Base-by-base conservation (phyloP, 2,888 invertebrate genomes). In the Harpalus rubripes region DNA sequence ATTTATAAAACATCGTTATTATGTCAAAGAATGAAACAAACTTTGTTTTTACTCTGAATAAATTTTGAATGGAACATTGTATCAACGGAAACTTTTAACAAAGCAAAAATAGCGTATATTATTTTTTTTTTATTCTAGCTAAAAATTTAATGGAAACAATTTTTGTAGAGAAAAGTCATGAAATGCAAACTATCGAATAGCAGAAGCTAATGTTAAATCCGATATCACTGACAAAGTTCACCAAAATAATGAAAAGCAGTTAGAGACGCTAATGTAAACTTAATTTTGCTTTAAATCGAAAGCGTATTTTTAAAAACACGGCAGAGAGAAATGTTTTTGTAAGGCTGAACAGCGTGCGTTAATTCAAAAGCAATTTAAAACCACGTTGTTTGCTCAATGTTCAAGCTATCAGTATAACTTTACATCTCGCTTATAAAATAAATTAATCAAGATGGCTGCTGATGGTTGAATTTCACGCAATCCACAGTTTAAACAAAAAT, bases 361-460 rank as follows among this genome's bases (percentile, higher is more conserved):
- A 68, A 68, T 68, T 39, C 68, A 26, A 68, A 68, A 68, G 68
- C 68, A 68, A 68, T 68, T 68, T 68, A 68, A 68, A 68, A 68
- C 32, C 32, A 32, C 39, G 32, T 68, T 68, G 68, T 68, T 68
- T 68, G 68, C 15, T 68, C 68, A 68, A 39, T 39, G 68, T 39
- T 39, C 15, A n/a, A n/a, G 32, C 68, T 68, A 68, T 68, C 68
- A 68, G 68, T 68, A 68, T 39, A 32, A 39, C 68, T 32, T 68
- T 68, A 68, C 68, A 68, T 68, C 68, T 68, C 39, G 68, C 68
- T 68, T 68, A 68, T 68, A 68, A 74, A 74, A 22, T 74, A 52
- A 74, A 74, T 74, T 74, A 74, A 52, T 74, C 74, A 74, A 74
- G 74, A 74, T 52, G 74, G 52, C 74, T 32, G 74, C 44, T 74